Evolutionary conservation across 1,140 invertebrate species (phyloP), one percentile per base, ranked within the genome.

Genomic region (Drosophila aff.): DNA sequence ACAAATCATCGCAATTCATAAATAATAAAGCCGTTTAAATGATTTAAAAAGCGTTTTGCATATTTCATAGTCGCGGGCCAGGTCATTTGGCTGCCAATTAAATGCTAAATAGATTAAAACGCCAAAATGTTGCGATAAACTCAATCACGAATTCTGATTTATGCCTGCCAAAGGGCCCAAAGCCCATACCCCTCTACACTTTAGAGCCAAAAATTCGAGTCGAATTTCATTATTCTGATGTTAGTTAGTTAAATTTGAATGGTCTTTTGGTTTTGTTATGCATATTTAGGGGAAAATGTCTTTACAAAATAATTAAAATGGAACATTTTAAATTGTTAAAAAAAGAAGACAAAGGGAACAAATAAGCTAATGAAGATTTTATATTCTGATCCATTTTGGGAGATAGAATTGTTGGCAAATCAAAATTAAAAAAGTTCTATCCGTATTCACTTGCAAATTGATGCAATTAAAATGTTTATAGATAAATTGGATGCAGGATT

Each of bases 31-130:
- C 58, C 65, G 40, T 61, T 77, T 77, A 77, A 77, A 77, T 77
- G 50, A 69, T 77, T 77, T 58, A 69, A 77, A 77, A 62, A 62
- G 47, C 50, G 41, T 46, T 77, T 76, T 77, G 74, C 75, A 77
- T 77, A 77, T 77, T 77, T 68, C 57, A 77, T 40, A 26, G 49
- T 9, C 43, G 38, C 11, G 16, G 11, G 36, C 31, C 50, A 9
- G 40, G 26, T 43, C 52, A 66, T 46, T 41, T 68, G 75, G 61
- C 64, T 77, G 75, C 75, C 75, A 77, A 77, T 77, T 77, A 77
- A 77, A 77, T 77, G 64, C 74, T 77, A 77, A 77, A 77, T 77
- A 77, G 75, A 77, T 77, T 77, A 77, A 77, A 77, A 77, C 77
- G 43, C 36, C 74, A 77, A 77, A 77, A 55, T 62, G 64, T 62